Conservation (phyloP, 92 coral and sea anemone genomes). For the Epizoanthus ramosus region DNA sequence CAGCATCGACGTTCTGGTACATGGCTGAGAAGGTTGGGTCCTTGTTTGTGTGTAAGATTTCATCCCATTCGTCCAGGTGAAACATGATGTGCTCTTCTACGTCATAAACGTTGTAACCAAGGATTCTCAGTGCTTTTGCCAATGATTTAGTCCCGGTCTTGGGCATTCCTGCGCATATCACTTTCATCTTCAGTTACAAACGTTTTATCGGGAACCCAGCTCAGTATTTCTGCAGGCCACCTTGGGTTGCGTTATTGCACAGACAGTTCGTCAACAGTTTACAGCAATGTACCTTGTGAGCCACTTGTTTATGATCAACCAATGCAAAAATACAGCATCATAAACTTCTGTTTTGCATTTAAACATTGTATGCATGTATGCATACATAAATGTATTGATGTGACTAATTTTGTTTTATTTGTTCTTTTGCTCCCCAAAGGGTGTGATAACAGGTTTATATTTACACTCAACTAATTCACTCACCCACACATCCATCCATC, state of each 20-base stretch:
- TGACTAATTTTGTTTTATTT: no score
- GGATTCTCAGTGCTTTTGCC: constrained; percentile 37
- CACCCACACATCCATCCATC: no score
- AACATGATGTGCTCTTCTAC: constrained; percentile 31
- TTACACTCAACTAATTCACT: no score
- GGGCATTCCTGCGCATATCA: constrained; percentile 38
- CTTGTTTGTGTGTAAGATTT: constrained; percentile 21
- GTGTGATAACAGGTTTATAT: no score
- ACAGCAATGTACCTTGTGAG: no score
- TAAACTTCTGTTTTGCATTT: no score
- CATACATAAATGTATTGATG: no score
- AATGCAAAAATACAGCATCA: no score
- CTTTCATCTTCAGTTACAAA: constrained; percentile 14
- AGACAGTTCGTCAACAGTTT: no score
- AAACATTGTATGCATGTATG: no score
- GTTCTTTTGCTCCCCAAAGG: no score
- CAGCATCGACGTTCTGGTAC: constrained; percentile 25
- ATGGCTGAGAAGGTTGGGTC: constrained; percentile 11
- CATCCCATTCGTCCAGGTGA: constrained; percentile 34
- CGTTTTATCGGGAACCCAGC: background rate
- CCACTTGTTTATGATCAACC: no score
- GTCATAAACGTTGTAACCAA: constrained; percentile 28
- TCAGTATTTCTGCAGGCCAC: background rate
- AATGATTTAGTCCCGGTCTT: constrained; percentile 33
- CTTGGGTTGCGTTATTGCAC: background rate